Evolutionary conservation across 2,888 invertebrate species (phyloP), one percentile per base, ranked within the genome.

Genomic region (Thysanoteuthis rhombus): DNA sequence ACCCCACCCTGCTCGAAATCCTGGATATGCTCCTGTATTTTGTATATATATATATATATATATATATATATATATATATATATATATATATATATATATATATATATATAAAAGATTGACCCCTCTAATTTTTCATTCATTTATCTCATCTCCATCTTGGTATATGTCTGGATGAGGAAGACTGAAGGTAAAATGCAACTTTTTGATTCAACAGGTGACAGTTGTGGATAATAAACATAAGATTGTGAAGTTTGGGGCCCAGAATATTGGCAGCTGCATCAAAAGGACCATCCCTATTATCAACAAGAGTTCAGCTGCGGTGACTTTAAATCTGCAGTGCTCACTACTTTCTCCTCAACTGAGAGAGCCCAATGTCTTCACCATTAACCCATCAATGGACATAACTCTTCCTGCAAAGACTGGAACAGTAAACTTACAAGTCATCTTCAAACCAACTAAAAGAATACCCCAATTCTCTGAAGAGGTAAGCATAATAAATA

Each of bases 391-490:
- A 0, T 95, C 95, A n/a, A 95, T 95, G 39, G 95, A 95, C n/a
- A 96, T 97, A 93, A 96, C 96, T 0, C 95, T 97, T 25, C 95
- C 95, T 42, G 95, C 96, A 5, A 95, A 95, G 39, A 96, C 96
- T 6, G 97, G 97, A 19, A 95, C 96, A 3, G 95, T 95, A 92
- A 96, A 96, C 92, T 96, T 97, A 38, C 96, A 97, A 92, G 95
- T 97, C 22, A 94, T 95, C 93, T 97, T 97, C 94, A 95, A 96
- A 58, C 97, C 97, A 36, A 96, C 95, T 93, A 94, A 95, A 75
- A 95, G 97, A 93, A 96, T 97, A 89, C 96, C 96, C 39, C 96
- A 96, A 94, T 97, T 97, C 94, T 96, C 96, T 92, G 97, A 97
- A 95, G 97, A 97, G 96, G 97, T 97, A 94, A 93, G 95, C 93